Percentiles rank a stretch among this genome's conserved stretches.
Conservation (phyloP, 2,888 invertebrate species). For the Bembecia ichneumoniformis region DNA sequence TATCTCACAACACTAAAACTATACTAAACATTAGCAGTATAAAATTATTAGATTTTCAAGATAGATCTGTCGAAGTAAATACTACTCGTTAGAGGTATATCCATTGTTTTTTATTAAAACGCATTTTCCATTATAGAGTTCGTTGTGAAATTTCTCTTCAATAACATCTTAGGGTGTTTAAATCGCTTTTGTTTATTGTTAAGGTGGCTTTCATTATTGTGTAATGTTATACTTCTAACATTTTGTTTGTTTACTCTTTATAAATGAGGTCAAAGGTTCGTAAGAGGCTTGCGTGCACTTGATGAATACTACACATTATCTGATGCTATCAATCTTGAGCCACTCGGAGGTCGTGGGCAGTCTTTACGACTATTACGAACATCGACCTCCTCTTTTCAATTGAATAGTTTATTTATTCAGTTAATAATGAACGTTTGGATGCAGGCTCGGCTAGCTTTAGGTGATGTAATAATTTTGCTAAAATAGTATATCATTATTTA, state of each 20-base stretch:
- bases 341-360: slow-evolving; percentile 21
- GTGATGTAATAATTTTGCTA: too few species aligned
- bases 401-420: slow-evolving; percentile 22
- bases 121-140: too few species aligned
- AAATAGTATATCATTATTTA: too few species aligned
- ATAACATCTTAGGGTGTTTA: too few species aligned
- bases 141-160: too few species aligned
- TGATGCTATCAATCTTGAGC: slow-evolving; percentile 31
- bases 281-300: slow-evolving; percentile 13
- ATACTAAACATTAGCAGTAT: background rate
- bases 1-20: too few species aligned
- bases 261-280: background rate
- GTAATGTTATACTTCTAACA: too few species aligned
- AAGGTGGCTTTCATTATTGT: too few species aligned
- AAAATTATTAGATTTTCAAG: background rate
- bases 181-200: too few species aligned
- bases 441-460: too few species aligned
- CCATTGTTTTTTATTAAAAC: background rate
- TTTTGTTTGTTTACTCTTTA: background rate
- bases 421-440: too few species aligned
- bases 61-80: background rate
- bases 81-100: background rate
- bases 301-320: slow-evolving; percentile 29
- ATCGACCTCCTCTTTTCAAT: slow-evolving; percentile 24
- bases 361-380: slow-evolving; percentile 24